Evolutionary conservation across 2,797 vertebrate species (phyloP).

Genomic region (Orestias chungarensis): DNA sequence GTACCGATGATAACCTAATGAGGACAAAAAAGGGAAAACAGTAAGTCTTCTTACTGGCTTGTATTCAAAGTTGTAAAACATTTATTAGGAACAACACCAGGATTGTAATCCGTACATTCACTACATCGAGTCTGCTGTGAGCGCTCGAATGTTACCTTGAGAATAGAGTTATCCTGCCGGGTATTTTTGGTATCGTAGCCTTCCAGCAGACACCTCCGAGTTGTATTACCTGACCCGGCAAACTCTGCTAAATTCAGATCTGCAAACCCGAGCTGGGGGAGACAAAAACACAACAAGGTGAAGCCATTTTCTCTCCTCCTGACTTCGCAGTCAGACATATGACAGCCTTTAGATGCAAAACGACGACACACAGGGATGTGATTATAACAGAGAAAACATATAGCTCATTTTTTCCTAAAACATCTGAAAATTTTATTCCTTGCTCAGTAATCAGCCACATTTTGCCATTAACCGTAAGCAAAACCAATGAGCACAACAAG

Average conservation of each 20-base stretch:
- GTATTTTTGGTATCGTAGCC: constrained; percentile 99
- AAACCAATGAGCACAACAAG: background rate
- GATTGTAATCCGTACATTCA: constrained; percentile 13
- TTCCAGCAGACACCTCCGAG: constrained; percentile 95
- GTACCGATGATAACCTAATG: constrained; percentile 93
- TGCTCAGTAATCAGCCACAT: too few relatives aligned
- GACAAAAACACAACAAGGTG: constrained; percentile 33
- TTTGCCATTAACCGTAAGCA: background rate
- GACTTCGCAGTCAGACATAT: constrained; percentile 32
- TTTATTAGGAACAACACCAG: constrained; percentile 9
- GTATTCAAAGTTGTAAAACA: background rate
- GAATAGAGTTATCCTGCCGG: constrained; percentile 97
- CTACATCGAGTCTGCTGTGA: constrained; percentile 1
- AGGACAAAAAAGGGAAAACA: background rate
- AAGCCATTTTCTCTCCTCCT: constrained; percentile 18
- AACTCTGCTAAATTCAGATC: constrained; percentile 96
- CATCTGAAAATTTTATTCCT: background rate
- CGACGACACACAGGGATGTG: background rate
- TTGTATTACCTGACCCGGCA: constrained; percentile 93
- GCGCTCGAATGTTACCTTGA: constrained; percentile 84
- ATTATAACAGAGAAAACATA: background rate
- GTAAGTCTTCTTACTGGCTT: background rate
- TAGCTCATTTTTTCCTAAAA: background rate
- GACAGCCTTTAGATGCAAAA: constrained; percentile 19
- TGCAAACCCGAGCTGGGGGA: constrained; percentile 88